Evolutionary conservation across 2,888 invertebrate species (phyloP), one percentile per base, ranked within the genome.

Genomic region (Macropis europaea): DNA sequence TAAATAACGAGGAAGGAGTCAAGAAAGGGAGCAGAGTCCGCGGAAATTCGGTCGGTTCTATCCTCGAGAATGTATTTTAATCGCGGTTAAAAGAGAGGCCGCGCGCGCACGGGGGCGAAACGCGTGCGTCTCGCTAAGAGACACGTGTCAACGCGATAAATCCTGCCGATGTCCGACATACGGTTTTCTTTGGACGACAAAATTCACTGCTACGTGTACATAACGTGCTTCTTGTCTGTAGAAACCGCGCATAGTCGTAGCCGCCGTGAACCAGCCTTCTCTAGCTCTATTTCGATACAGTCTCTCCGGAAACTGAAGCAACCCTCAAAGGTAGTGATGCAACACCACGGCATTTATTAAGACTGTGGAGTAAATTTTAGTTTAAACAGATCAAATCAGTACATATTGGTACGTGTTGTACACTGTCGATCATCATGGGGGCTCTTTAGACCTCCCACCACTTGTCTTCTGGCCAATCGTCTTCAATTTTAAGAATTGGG

Each of bases 71-170:
- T 81, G 77, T 82, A 82, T 82, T 82, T 82, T 82, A 79, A 80
- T 79, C 79, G 66, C 62, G 47, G 76, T 73, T 78, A 72, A 76
- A 71, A 71, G 69, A 75, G 66, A 59, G 61, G 67, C 57, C 52
- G 69, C 28, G 30, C 52, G 69, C 28, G 30, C 50, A 52, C 62
- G 64, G 64, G 61, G 52, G 56, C 47, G 76, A 66, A 64, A 68
- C 64, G 73, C 57, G 64, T 61, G 73, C 57, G 64, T 61, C 67
- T 53, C 64, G 34, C 67, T 45, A 73, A 67, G 76, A 69, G 84
- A 84, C 89, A 89, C 88, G 86, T 89, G 88, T 88, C 86, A 82
- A 82, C 79, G 85, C 89, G 86, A 89, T 89, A 89, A 89, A 89
- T 89, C 88, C 87, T 88, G 62, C 69, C 82, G 82, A 88, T 88